Evolutionary conservation across 2,797 vertebrate genomes (phyloP).

Genomic region (Pogonophryne albipinna): DNA sequence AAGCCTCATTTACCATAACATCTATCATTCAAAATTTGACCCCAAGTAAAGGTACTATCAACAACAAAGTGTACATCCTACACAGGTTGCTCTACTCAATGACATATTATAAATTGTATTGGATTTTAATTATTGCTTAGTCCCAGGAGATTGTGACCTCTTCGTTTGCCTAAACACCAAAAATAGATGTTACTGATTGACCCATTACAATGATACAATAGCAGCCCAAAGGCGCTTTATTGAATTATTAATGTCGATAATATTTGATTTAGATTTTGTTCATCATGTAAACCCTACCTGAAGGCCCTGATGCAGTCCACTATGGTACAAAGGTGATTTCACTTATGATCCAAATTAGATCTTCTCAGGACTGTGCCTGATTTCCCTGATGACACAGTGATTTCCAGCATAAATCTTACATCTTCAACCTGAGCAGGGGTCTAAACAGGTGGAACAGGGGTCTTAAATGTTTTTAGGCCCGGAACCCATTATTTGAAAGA

Average conservation of each 20-base stretch:
- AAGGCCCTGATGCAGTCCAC: background rate
- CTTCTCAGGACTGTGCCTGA: background rate
- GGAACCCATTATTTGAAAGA: no score
- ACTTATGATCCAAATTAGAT: background rate
- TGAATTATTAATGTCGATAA: background rate
- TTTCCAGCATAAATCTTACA: background rate
- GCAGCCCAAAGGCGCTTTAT: background rate
- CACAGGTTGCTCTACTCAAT: background rate
- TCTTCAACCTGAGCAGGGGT: background rate
- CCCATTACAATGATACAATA: background rate
- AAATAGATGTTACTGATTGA: background rate
- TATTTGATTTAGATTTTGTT: background rate
- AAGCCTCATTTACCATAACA: background rate
- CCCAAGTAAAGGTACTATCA: background rate
- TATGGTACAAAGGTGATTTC: background rate
- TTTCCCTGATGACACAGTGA: background rate
- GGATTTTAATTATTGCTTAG: background rate
- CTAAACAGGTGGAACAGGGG: no score
- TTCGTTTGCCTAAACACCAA: constrained; percentile 1
- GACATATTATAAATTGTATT: background rate
- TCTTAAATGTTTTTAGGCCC: no score
- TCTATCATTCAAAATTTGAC: background rate
- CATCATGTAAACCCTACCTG: background rate
- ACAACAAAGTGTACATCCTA: background rate
- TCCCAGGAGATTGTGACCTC: background rate